Base-by-base conservation (phyloP, 2,888 invertebrate species). In the Chelonus formosanus region DNA sequence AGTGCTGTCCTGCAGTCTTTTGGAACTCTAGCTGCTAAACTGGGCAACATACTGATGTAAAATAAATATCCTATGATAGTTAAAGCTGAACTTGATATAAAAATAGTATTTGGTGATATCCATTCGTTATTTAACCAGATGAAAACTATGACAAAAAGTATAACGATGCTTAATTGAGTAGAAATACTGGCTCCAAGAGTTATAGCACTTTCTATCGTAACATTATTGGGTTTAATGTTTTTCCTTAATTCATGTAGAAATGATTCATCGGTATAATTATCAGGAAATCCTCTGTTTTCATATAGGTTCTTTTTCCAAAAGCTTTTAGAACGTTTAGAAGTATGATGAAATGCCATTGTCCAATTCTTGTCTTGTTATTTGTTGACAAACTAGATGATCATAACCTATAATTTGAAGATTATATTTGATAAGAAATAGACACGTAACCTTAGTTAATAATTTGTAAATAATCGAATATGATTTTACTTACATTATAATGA, bases 271-370 rank as follows among this genome's bases (percentile, higher is more conserved):
- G 96, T 96, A 80, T 97, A 96, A 84, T 97, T 97, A 84, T 98
- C 98, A 0, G 96, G 93, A 70, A 92, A 93, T 31, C 90, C 92
- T 67, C 92, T 90, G 78, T 94, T 92, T 82, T 94, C 93, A 78
- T 97, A 98, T 20, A 98, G 85, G 78, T 95, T 93, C 85, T 97
- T 97, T 73, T 89, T 89, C 97, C 97, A 97, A 0, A 86, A 86
- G 75, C 70, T 86, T 84, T 72, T 86, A 84, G 76, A 5, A 32
- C 6, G 52, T 6, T 7, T 3, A 3, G 20, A 52, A 52, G 6
- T 52, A 7, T 52, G 3, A 31, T 55, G 32, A 34, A 35, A 44
- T 5, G 63, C 32, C 63, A 63, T 63, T 56, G 20, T 20, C 20
- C 20, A 20, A 20, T 20, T 20, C 20, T 20, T 20, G 20, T 20